Evolutionary conservation across 1,140 invertebrate species (phyloP).

Genomic region (Antheraea pernyi): DNA sequence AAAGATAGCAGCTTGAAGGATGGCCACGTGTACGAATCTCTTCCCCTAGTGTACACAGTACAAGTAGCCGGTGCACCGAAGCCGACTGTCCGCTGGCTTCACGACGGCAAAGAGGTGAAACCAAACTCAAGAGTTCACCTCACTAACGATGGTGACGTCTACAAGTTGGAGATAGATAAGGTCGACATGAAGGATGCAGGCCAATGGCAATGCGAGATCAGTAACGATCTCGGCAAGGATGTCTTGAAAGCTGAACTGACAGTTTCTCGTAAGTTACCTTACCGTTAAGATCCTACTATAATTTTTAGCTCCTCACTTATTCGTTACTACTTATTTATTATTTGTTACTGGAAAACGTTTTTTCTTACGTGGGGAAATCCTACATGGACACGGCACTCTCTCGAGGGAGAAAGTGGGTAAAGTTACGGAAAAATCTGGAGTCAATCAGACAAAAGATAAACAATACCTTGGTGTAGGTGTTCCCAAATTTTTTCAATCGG

Average conservation of each 20-base stretch:
- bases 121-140: slow-evolving; percentile 82
- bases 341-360: too few species aligned
- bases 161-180: slow-evolving; percentile 85
- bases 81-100: slow-evolving; percentile 88
- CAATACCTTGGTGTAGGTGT: too few species aligned
- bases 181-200: slow-evolving; percentile 87
- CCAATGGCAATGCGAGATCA: slow-evolving; percentile 86
- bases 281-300: too few species aligned
- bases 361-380: too few species aligned
- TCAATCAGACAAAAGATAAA: too few species aligned
- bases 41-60: slow-evolving; percentile 86
- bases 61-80: slow-evolving; percentile 86
- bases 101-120: slow-evolving; percentile 84
- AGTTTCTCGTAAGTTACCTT: slow-evolving; percentile 83
- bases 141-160: slow-evolving; percentile 85
- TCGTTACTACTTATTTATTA: too few species aligned
- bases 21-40: slow-evolving; percentile 86
- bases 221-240: slow-evolving; percentile 88
- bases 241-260: slow-evolving; percentile 84
- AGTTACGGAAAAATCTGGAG: too few species aligned
- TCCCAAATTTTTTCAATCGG: too few species aligned
- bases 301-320: too few species aligned
- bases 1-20: slow-evolving; percentile 86
- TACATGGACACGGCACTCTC: too few species aligned
- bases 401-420: too few species aligned